phyloP scores from a whole-genome alignment of 2,888 invertebrate genomes.

The Polydrusus cervinus region DNA sequence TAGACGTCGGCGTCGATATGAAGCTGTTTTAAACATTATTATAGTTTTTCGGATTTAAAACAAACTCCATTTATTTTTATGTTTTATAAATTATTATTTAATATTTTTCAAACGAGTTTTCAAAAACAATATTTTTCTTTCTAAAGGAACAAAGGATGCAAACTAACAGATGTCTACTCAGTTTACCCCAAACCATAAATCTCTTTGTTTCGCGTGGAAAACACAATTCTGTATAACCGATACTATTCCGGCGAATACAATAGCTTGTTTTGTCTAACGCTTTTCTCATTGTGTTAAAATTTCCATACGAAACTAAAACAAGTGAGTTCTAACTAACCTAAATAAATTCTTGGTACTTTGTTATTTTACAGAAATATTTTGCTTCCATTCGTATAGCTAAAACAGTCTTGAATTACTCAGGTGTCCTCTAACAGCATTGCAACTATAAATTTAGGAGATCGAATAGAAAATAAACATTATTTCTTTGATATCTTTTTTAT shows the following conservation, averaged over 20 bases:
- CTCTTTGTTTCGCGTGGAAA: neutral
- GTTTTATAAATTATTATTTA: too few species aligned
- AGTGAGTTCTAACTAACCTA: neutral
- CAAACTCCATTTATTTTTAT: too few species aligned
- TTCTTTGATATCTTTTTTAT: too few species aligned
- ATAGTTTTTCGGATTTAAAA: too few species aligned
- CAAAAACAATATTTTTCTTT: neutral
- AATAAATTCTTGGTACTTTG: neutral
- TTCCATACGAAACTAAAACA: neutral
- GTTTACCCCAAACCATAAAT: neutral
- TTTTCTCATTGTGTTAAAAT: neutral
- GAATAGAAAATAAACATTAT: too few species aligned
- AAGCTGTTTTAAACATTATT: too few species aligned
- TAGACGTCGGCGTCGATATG: too few species aligned
- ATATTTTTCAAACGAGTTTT: neutral
- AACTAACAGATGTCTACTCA: conserved; percentile 1
- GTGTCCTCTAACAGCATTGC: too few species aligned
- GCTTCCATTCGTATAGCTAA: too few species aligned
- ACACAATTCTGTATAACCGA: neutral
- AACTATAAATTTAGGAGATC: too few species aligned
- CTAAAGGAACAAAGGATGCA: neutral
- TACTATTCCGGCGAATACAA: neutral
- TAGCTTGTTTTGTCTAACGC: neutral
- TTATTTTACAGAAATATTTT: neutral
- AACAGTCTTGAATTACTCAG: too few species aligned